Conservation (phyloP, 2,113 vertebrate species). For the Neolamprologus caudopunctatus region DNA sequence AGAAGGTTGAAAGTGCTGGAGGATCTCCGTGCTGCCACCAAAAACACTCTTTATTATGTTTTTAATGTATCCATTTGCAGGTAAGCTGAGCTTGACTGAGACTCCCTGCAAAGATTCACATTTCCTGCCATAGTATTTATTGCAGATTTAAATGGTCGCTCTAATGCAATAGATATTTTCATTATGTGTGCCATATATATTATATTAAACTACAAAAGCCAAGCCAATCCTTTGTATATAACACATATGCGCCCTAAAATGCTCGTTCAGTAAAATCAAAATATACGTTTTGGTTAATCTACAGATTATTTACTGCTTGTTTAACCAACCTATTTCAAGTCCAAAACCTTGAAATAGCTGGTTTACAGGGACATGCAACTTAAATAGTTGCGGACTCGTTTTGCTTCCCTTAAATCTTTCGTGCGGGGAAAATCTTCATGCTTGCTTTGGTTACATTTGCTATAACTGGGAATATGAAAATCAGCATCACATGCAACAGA, state of each 20-base stretch:
- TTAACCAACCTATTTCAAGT: neutral
- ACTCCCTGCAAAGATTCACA: neutral
- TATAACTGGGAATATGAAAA: neutral
- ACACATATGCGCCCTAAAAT: neutral
- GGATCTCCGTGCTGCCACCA: neutral
- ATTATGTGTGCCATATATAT: neutral
- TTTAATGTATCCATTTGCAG: neutral
- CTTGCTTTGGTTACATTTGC: neutral
- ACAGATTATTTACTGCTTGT: neutral
- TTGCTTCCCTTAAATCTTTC: neutral
- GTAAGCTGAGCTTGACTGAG: neutral
- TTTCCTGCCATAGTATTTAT: neutral
- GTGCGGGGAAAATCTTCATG: neutral
- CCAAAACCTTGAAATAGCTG: neutral
- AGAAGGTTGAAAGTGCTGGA: conserved; percentile 6
- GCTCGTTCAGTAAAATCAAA: neutral
- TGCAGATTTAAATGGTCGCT: neutral
- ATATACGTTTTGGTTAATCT: neutral
- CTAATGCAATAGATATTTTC: neutral
- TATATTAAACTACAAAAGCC: neutral
- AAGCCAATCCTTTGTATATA: neutral
- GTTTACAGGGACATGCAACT: neutral
- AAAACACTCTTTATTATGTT: neutral
- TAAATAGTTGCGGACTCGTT: neutral
- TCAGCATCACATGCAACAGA: neutral